phyloP scores from a whole-genome alignment of 1,140 invertebrate genomes.

The Dreissena polymorpha region DNA sequence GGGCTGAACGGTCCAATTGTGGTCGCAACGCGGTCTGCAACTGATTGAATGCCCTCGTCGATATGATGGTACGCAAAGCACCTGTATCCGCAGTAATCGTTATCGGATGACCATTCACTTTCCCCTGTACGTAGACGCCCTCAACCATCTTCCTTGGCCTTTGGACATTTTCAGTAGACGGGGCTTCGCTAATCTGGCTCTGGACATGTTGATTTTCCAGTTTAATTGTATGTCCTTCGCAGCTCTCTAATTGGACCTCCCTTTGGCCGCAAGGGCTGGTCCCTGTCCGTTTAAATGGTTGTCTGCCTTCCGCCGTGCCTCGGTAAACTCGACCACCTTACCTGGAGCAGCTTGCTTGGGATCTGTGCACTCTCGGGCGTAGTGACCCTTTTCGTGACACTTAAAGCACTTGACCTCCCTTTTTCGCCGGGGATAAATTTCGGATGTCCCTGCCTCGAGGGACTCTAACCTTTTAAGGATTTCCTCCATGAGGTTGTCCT shows the following conservation, averaged over 20 bases:
- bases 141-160: background rate
- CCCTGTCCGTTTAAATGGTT: conserved; percentile 31
- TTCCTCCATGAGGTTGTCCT: background rate
- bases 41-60: background rate
- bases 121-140: background rate
- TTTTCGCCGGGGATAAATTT: background rate
- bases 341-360: background rate
- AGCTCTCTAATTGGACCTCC: background rate
- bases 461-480: background rate
- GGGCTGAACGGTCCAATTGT: background rate
- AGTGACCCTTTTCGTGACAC: conserved; percentile 12
- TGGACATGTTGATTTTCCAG: no score
- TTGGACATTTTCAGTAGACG: background rate
- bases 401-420: conserved; percentile 14
- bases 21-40: background rate
- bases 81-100: background rate
- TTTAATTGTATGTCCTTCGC: no score
- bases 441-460: background rate
- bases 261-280: conserved; percentile 15
- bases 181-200: no score
- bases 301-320: background rate
- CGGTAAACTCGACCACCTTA: background rate
- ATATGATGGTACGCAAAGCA: background rate
- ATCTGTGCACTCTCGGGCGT: background rate
- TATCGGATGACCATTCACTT: background rate